Base-by-base conservation (phyloP, 2,888 invertebrate genomes). In the Ptychoptera albimana region DNA sequence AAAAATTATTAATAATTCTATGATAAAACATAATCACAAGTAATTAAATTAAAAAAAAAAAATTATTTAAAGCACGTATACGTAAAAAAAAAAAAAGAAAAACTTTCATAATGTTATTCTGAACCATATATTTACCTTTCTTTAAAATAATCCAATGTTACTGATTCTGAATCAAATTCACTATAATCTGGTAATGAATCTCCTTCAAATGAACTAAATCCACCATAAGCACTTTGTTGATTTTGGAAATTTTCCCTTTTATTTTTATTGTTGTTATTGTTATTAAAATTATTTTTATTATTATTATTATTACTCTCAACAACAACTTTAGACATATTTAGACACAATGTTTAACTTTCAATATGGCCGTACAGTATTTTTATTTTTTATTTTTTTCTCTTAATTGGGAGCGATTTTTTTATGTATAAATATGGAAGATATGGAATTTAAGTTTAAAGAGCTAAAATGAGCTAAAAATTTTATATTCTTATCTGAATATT, bases 111-210 rank as follows among this genome's bases (percentile, higher is more conserved):
- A 23, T 7, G 3, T 7, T 23, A 7, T 40, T 43, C 29, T n/a
- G 14, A 37, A 8, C 32, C 29, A 39, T 9, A 11, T 7, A 39
- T 52, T 53, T 66, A 70, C 70, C 68, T 69, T 60, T 69, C 68
- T 52, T 61, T 63, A 52, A 64, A 64, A 54, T 67, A 69, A 52
- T 68, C 69, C 59, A 67, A 60, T 49, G 68, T 64, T 45, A 69
- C 64, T 46, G 68, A 68, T 54, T 68, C 68, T 34, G 69, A 66
- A 61, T 71, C 71, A 55, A 71, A 71, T 61, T 71, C 71, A 53
- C 69, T 69, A 52, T 68, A 71, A 57, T 70, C 70, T 40, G 70
- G 68, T 50, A 71, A 54, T 35, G 70, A 70, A 54, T 71, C 71
- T 48, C 65, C 66, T 54, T 70, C 71, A 52, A 71, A 71, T 45